phyloP scores from a whole-genome alignment of 2,113 vertebrate genomes.

The Psammodynastes pulverulentus region DNA sequence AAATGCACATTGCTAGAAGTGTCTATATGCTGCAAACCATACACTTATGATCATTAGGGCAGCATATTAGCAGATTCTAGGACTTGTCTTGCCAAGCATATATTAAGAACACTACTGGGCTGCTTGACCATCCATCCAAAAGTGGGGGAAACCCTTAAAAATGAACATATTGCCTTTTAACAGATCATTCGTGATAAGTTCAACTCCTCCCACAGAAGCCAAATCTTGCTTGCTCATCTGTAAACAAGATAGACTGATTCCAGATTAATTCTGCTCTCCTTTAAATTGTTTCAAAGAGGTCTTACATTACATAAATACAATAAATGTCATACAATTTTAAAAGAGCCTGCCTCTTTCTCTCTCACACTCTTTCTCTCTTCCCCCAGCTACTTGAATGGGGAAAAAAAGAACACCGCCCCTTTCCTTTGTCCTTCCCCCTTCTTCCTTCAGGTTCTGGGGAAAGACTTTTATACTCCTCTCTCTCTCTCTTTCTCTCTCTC shows the following conservation, averaged over 20 bases:
- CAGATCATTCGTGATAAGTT: not conserved
- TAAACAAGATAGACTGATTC: not conserved
- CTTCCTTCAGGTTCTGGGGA: not conserved
- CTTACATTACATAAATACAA: not conserved
- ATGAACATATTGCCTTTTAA: not conserved
- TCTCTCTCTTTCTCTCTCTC: not conserved
- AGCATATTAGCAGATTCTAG: not conserved
- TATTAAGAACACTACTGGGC: not conserved
- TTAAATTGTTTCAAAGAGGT: not conserved
- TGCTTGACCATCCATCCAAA: not conserved
- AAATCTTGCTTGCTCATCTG: not conserved
- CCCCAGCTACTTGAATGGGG: not conserved
- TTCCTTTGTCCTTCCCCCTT: not conserved
- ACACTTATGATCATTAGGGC: slow-evolving; percentile 30
- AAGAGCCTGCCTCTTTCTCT: not conserved
- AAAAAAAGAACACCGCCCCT: not conserved
- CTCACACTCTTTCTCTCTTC: not conserved
- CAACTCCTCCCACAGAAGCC: not conserved
- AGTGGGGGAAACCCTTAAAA: not conserved
- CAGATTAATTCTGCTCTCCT: not conserved
- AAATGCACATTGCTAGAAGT: not conserved
- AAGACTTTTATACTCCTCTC: not conserved
- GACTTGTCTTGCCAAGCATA: not conserved
- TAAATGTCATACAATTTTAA: not conserved
- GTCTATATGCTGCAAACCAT: not conserved